These are phyloP conservation scores for Rutpela maculata DNA, from an alignment of 2,888 invertebrate species.

Conservation along the genomic window DNA sequence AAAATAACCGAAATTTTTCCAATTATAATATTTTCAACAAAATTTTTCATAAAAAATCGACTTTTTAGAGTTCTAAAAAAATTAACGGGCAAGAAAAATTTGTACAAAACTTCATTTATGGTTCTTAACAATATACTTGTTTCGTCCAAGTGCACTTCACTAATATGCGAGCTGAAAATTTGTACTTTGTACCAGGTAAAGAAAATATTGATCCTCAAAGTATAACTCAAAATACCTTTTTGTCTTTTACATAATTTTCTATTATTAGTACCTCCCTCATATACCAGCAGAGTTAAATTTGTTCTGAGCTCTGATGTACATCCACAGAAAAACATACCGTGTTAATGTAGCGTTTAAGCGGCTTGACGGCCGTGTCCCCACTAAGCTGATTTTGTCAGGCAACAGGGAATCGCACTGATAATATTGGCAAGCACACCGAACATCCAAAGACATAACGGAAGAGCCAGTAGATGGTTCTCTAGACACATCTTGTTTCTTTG, in stretches of 20 bases:
- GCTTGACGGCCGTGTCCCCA: conserved; percentile 74
- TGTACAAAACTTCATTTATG: no score
- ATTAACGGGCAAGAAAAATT: no score
- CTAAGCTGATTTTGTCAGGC: conserved; percentile 78
- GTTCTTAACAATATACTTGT: no score
- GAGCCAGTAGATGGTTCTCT: conserved; percentile 82
- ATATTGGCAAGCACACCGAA: conserved; percentile 91
- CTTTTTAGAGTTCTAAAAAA: no score
- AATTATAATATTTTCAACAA: no score
- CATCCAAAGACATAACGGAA: conserved; percentile 82
- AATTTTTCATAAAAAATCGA: no score
- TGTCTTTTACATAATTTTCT: conserved; percentile 16
- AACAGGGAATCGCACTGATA: conserved; percentile 87
- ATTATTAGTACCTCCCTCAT: conserved; percentile 17
- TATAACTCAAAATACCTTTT: conserved; percentile 2
- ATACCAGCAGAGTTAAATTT: conserved; percentile 30
- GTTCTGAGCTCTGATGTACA: conserved; percentile 18
- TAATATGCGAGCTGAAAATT: no score
- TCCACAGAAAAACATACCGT: conserved; percentile 37
- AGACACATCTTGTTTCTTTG: conserved; percentile 80
- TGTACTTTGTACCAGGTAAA: no score
- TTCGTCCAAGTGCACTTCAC: no score
- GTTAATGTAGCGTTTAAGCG: conserved; percentile 37
- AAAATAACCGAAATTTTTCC: no score
- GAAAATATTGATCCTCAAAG: neutral